Evolutionary conservation across 2,113 vertebrate species (phyloP).

Genomic region (Peromyscus maniculatus): DNA sequence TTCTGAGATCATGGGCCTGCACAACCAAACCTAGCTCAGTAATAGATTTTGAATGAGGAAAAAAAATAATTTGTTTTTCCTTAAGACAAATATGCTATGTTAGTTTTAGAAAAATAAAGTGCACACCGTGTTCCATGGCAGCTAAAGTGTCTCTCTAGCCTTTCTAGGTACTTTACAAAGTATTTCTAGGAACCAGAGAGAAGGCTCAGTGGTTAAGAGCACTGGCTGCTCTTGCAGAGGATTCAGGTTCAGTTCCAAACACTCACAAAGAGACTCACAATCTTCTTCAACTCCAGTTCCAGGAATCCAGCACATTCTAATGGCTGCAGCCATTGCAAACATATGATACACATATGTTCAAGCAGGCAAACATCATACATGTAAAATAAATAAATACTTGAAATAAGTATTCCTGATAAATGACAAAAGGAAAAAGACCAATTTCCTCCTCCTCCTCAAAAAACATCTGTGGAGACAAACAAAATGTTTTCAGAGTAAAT

Average conservation of each 20-base stretch:
- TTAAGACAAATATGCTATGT: background rate
- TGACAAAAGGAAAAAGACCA: background rate
- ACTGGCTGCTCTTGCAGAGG: accelerated
- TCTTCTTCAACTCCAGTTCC: background rate
- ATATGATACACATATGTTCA: background rate
- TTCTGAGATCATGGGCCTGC: too few species aligned
- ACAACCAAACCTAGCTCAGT: background rate
- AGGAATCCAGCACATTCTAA: too few species aligned
- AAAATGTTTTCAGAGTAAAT: background rate
- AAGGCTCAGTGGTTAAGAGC: background rate
- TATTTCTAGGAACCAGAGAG: background rate
- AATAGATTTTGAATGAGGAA: background rate
- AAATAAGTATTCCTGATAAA: background rate
- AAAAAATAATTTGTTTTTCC: background rate
- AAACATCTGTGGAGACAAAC: conserved; percentile 20
- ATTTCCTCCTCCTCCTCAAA: accelerated
- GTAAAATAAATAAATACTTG: background rate
- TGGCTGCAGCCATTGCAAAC: too few species aligned
- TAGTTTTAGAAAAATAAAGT: conserved; percentile 12
- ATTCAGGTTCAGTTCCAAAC: too few species aligned
- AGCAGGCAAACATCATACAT: background rate
- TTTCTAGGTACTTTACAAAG: background rate
- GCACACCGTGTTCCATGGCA: background rate
- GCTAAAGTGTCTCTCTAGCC: too few species aligned
- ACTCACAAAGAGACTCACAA: background rate